Conservation (phyloP, 2,113 vertebrate genomes). For the Microtus montanus region DNA sequence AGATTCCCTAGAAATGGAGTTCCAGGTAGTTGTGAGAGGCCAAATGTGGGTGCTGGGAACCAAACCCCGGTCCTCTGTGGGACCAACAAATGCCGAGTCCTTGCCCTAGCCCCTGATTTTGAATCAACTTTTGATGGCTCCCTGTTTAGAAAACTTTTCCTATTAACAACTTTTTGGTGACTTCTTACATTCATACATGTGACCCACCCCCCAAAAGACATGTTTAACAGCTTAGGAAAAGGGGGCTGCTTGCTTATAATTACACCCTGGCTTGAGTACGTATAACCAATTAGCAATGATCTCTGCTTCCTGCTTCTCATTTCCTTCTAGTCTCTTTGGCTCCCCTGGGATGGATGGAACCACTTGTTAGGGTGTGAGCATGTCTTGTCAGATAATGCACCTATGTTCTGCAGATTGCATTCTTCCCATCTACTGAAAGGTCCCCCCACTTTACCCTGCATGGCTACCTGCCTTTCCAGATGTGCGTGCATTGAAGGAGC, state of each 20-base stretch:
- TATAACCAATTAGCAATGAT: too few relatives aligned
- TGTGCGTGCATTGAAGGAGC: neutral
- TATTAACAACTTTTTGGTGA: neutral
- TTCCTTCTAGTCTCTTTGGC: neutral
- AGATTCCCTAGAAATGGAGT: neutral
- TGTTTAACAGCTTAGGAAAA: neutral
- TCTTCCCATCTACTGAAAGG: neutral
- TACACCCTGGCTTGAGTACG: neutral
- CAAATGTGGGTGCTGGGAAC: neutral
- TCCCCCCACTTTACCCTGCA: neutral
- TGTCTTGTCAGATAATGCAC: neutral
- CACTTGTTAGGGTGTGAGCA: rapidly evolving
- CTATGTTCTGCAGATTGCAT: rapidly evolving
- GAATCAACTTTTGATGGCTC: neutral
- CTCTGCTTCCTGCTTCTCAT: neutral
- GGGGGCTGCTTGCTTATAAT: neutral
- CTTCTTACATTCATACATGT: neutral
- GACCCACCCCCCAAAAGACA: too few relatives aligned
- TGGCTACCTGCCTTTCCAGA: neutral
- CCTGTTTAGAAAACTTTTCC: neutral
- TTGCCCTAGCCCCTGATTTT: neutral
- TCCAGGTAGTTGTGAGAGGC: too few relatives aligned
- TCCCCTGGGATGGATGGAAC: rapidly evolving
- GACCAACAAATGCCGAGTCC: neutral
- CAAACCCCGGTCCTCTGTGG: neutral